Evolutionary conservation across 2,888 invertebrate genomes (phyloP), one percentile per base, ranked within the genome.

Genomic region (Erynnis tages): DNA sequence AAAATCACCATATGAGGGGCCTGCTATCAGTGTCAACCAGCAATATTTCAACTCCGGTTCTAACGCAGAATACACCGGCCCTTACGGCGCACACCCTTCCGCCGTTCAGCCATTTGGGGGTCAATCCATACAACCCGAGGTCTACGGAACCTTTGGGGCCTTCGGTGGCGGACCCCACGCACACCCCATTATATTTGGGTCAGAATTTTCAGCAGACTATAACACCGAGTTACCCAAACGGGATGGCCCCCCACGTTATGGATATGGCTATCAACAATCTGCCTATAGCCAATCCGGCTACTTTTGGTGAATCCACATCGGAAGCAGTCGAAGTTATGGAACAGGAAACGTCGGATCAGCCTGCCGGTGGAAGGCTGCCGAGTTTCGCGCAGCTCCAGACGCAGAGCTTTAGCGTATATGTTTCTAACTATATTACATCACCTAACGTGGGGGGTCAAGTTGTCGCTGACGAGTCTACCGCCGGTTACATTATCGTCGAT

Each of bases 1-100:
- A 93, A 94, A 94, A 92, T 91, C 92, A 93, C 91, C 93, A 91
- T 91, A 91, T 95, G 96, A 95, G 96, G 95, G 96, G 95, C 95
- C 95, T 95, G 95, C 95, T 93, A 86, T 91, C 93, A 91, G 93
- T 93, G 90, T 92, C 92, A 92, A 92, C 92, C 91, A 92, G 90
- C 92, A 91, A 90, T 90, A 91, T 90, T 91, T 86, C 91, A 90
- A 85, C 90, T 71, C 90, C 89, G 76, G 76, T 84, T 71, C 85
- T 86, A 88, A 87, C 88, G 52, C 91, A 91, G 79, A 90, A 79
- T 90, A 83, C 91, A 65, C 88, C 88, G 65, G 82, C 82, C 66
- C 89, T 89, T 89, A 88, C 90, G 76, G 83, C 87, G 64, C 90
- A 89, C 89, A 90, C 89, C 68, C 90, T 90, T 72, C 90, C 90